Base-by-base conservation (phyloP, 2,888 invertebrate species). In the Lepidonotus clava region DNA sequence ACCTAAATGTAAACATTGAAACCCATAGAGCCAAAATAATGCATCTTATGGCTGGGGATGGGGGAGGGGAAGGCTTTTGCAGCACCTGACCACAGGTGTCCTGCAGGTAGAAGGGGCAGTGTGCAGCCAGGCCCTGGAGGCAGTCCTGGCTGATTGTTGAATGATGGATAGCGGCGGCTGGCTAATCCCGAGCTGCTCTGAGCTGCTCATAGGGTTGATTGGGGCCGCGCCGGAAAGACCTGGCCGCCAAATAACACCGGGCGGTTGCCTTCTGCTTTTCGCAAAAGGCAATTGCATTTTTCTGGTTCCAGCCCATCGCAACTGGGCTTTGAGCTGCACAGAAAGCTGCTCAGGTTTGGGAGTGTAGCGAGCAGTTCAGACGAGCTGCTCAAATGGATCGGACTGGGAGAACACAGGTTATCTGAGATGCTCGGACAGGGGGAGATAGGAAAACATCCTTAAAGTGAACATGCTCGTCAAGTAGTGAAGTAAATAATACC, bases 11-110 rank as follows among this genome's bases (percentile, higher is more conserved):
- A n/a, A n/a, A n/a, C n/a, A n/a, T n/a, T n/a, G n/a, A n/a, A n/a
- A n/a, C n/a, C n/a, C n/a, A n/a, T n/a, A n/a, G n/a, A n/a, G n/a
- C n/a, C n/a, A n/a, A n/a, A n/a, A n/a, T n/a, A n/a, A n/a, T n/a
- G n/a, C n/a, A n/a, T n/a, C n/a, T n/a, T n/a, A n/a, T n/a, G n/a
- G n/a, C n/a, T n/a, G n/a, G n/a, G n/a, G n/a, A n/a, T n/a, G n/a
- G n/a, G 61, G 28, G 61, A 61, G 18, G 61, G 28, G 5, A 61
- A n/a, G 24, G 61, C 28, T 1, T 4, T n/a, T n/a, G 28, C 61
- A n/a, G 61, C 38, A 56, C 56, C 34, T 38, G 71, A n/a, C 36
- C 71, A 71, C 71, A 71, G 71, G 71, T 71, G 71, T 71, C 36
- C 71, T 6, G 34, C 21, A 34, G 71, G 71, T 38, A 71, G 36